Evolutionary conservation across 2,888 invertebrate genomes (phyloP), one percentile per base, ranked within the genome.

Genomic region (Bembecia ichneumoniformis): DNA sequence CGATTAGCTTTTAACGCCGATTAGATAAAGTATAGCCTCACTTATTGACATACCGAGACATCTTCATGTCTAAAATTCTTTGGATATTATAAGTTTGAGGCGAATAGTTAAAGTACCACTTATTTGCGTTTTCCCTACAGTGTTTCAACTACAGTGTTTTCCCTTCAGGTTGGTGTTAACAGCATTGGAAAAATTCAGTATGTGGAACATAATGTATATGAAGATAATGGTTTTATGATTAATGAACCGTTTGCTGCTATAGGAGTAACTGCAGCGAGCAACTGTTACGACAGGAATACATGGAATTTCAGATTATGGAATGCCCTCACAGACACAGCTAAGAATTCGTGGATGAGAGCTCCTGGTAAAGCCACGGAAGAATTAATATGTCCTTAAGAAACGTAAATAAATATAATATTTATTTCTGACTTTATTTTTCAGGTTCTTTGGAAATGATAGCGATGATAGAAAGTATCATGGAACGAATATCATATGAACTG

Each of bases 401-500:
- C 36, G 11, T n/a, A 13, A 40, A 5, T 40, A 40, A 40, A n/a
- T 0, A n/a, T 3, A 13, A 40, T 10, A 40, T 11, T 9, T 13
- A 9, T 40, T n/a, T 3, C 40, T 40, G 13, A 3, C 11, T 28
- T 28, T 9, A 28, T 28, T 28, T 28, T 28, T 28, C 2, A 44
- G 44, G 44, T 44, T 43, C 34, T 16, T 15, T 44, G 1, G 44
- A 44, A 44, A 44, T 44, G 44, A 44, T 44, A 14, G 44, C 15
- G 11, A 89, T 90, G 82, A 57, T 86, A 67, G 92, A 92, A 68
- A 78, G 79, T 51, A 76, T 92, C 14, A 90, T 92, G 90, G 92
- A 93, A 55, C 89, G 90, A 58, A 90, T 92, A 62, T 87, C 91
- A 0, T 80, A 78, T 47, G 82, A 72, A 50, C 57, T 89, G 13